Evolutionary conservation across 2,113 vertebrate species (phyloP).

Genomic region (Dicerorhinus sumatrensis): DNA sequence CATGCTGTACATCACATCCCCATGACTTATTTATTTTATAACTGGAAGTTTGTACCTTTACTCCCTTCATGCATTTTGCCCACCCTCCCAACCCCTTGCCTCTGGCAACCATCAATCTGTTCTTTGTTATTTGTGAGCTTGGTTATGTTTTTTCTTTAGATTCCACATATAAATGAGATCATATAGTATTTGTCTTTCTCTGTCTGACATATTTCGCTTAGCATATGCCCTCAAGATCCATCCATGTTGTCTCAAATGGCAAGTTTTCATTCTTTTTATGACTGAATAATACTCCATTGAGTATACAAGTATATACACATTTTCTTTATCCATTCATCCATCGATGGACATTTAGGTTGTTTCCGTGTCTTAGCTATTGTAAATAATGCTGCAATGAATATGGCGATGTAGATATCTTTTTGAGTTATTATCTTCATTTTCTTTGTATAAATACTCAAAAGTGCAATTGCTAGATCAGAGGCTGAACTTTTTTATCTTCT

Average conservation of each 20-base stretch:
- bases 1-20: neutral
- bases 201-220: neutral
- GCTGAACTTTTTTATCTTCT: neutral
- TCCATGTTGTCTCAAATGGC: neutral
- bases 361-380: neutral
- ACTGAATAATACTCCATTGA: neutral
- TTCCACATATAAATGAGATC: neutral
- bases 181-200: neutral
- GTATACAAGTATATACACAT: no score
- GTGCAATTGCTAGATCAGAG: neutral
- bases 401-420: neutral
- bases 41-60: neutral
- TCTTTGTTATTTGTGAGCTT: neutral
- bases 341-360: neutral
- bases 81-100: neutral
- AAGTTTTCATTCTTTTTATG: neutral
- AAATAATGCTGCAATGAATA: neutral
- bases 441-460: neutral
- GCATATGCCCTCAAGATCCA: neutral
- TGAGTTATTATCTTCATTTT: neutral
- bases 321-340: neutral
- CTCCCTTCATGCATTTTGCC: neutral
- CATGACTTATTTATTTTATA: neutral
- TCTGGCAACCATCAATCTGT: neutral
- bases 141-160: neutral